Percentiles rank a stretch among this genome's conserved stretches.
These are phyloP conservation scores for Ceratosolen solmsi DNA, from an alignment of 1,140 invertebrate genomes.

Conservation along the genomic window DNA sequence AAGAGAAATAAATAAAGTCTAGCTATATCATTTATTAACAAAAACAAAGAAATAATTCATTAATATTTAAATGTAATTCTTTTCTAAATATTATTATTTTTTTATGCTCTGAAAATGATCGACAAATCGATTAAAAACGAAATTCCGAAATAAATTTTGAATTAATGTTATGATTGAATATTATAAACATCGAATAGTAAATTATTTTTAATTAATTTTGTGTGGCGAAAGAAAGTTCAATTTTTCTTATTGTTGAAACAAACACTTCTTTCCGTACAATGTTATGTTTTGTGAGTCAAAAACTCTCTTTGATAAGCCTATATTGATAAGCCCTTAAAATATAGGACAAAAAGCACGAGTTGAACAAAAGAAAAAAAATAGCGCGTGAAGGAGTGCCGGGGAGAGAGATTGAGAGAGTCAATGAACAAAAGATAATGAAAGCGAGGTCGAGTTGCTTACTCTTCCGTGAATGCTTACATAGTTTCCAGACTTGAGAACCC, in stretches of 20 bases:
- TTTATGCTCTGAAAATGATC: no score
- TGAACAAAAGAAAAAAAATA: background rate
- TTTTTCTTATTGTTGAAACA: background rate
- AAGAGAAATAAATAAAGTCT: no score
- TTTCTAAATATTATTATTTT: no score
- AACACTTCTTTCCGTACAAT: background rate
- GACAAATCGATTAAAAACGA: no score
- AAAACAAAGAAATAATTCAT: no score
- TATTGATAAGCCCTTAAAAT: slow-evolving; percentile 6
- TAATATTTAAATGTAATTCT: no score
- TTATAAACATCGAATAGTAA: no score
- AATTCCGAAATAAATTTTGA: no score
- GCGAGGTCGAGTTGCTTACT: background rate
- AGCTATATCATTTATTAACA: no score
- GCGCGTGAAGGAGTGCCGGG: background rate
- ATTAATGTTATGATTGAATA: no score
- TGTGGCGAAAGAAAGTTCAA: background rate
- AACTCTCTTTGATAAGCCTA: background rate
- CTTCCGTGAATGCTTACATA: slow-evolving; percentile 82
- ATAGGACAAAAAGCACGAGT: background rate
- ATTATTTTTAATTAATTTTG: no score
- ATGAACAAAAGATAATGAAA: slow-evolving; percentile 14
- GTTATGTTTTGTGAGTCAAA: background rate
- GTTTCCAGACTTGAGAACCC: slow-evolving; percentile 91
- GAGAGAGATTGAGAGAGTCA: background rate